phyloP scores from a whole-genome alignment of 2,113 vertebrate species.

The Nestor notabilis region DNA sequence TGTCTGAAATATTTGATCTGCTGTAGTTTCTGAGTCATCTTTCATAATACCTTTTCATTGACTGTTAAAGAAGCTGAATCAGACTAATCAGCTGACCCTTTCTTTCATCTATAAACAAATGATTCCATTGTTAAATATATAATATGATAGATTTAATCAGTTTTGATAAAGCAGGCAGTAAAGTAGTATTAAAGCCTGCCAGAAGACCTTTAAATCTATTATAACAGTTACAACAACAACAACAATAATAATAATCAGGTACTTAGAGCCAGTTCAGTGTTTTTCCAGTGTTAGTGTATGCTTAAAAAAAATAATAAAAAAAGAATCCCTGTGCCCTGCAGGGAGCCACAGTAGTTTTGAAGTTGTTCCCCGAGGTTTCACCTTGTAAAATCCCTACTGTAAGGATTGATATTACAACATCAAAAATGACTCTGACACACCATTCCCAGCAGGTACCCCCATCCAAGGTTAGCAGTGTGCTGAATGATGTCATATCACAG shows the following conservation, averaged over 20 bases:
- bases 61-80: neutral
- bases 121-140: neutral
- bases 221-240: neutral
- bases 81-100: neutral
- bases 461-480: neutral
- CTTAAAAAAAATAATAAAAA: neutral
- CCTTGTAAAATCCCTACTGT: neutral
- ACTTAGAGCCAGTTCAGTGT: neutral
- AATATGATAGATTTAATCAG: neutral
- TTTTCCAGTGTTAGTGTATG: neutral
- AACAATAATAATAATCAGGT: neutral
- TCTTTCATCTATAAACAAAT: neutral
- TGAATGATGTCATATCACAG: neutral
- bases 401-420: neutral
- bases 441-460: neutral
- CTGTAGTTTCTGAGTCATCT: neutral
- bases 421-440: neutral
- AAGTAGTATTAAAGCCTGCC: neutral
- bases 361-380: neutral
- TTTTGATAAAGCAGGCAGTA: neutral
- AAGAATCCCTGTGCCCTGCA: neutral
- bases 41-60: neutral
- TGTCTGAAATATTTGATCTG: neutral
- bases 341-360: neutral
- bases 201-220: neutral